Percentiles rank a stretch among this genome's conserved stretches.
phyloP scores from a whole-genome alignment of 2,888 invertebrate genomes.

The Alentia gelatinosa region DNA sequence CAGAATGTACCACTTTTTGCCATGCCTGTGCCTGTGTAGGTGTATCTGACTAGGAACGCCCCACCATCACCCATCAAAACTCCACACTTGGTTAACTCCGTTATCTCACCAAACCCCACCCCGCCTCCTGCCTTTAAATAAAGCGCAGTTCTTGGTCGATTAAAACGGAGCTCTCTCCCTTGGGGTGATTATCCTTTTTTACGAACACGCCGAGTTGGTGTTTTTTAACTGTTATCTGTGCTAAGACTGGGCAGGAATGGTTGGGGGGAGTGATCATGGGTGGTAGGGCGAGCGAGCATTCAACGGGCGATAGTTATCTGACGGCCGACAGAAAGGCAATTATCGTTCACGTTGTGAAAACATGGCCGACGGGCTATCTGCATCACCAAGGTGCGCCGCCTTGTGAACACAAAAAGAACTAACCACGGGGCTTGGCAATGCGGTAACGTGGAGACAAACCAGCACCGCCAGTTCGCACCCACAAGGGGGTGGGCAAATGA shows the following conservation, averaged over 20 bases:
- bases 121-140: no score
- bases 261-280: neutral
- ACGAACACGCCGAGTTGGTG: neutral
- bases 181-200: neutral
- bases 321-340: conserved; percentile 1
- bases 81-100: no score
- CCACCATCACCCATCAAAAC: no score
- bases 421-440: no score
- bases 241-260: neutral
- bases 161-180: no score
- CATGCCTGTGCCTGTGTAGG: no score
- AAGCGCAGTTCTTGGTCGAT: no score
- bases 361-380: neutral
- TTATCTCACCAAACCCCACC: no score
- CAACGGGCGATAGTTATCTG: neutral
- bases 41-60: no score
- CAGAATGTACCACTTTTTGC: no score
- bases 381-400: neutral
- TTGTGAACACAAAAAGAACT: neutral
- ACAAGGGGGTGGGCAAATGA: neutral
- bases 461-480: neutral
- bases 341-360: neutral
- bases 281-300: neutral
- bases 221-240: neutral
- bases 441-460: neutral